Conservation (phyloP, 2,888 invertebrate species). For the Tuberolachnus salignus region DNA sequence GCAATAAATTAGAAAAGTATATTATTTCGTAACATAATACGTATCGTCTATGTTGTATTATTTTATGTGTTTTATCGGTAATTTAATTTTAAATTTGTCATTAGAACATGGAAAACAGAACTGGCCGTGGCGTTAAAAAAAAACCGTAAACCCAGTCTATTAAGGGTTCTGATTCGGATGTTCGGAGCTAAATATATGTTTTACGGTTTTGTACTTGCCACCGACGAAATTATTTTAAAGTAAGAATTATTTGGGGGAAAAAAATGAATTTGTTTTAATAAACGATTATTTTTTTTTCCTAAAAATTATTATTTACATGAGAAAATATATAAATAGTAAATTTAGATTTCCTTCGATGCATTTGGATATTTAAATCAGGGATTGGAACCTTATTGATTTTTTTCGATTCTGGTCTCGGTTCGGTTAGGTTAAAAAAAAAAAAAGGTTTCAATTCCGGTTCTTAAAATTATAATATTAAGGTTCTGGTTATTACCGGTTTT, state of each 20-base stretch:
- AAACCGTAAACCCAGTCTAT: slow-evolving; percentile 68
- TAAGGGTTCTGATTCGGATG: slow-evolving; percentile 68
- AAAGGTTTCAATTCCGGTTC: too few species aligned
- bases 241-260: slow-evolving; percentile 62
- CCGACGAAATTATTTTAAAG: slow-evolving; percentile 70
- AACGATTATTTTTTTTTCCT: too few species aligned
- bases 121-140: slow-evolving; percentile 64
- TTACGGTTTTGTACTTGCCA: slow-evolving; percentile 70
- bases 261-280: too few species aligned
- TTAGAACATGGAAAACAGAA: slow-evolving; percentile 68
- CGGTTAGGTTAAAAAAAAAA: too few species aligned
- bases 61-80: not conserved
- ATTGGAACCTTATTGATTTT: too few species aligned
- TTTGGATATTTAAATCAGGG: too few species aligned
- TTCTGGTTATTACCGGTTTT: too few species aligned
- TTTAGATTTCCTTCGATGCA: too few species aligned
- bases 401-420: too few species aligned
- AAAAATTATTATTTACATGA: too few species aligned
- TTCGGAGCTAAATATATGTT: slow-evolving; percentile 70
- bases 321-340: too few species aligned
- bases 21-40: not conserved
- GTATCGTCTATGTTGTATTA: not conserved
- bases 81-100: not conserved
- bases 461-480: too few species aligned
- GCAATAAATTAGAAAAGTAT: slow-evolving; percentile 24